Percentiles rank a stretch among this genome's conserved stretches.
phyloP scores from a whole-genome alignment of 2,113 vertebrate genomes.

The Tupaia tana region DNA sequence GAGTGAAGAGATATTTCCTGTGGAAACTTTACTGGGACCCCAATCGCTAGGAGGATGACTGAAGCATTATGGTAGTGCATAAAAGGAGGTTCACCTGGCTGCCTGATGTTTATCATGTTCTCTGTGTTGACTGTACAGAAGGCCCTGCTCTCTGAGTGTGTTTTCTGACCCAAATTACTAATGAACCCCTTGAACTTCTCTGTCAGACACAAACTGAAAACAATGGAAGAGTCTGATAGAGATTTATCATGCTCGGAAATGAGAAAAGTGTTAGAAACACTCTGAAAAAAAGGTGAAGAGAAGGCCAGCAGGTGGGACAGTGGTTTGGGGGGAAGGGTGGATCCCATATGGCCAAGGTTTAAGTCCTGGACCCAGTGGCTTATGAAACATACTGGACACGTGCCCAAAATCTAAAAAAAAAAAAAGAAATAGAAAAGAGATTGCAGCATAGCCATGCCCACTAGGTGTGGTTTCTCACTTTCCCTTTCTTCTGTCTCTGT shows the following conservation, averaged over 20 bases:
- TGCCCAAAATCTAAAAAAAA: too few relatives aligned
- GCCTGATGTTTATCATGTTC: neutral
- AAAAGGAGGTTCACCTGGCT: neutral
- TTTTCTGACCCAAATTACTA: neutral
- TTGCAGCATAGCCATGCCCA: too few relatives aligned
- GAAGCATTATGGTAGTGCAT: accelerated
- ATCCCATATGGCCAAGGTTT: too few relatives aligned
- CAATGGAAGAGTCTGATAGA: neutral
- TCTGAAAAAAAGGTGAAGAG: neutral
- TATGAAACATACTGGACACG: too few relatives aligned
- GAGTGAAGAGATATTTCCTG: neutral
- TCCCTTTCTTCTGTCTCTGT: too few relatives aligned
- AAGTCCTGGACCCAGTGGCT: too few relatives aligned
- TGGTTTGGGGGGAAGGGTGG: too few relatives aligned
- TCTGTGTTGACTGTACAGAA: neutral
- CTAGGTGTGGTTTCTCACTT: too few relatives aligned
- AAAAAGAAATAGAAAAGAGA: too few relatives aligned
- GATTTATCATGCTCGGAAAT: neutral
- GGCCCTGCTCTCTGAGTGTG: neutral
- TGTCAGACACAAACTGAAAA: neutral
- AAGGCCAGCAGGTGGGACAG: neutral
- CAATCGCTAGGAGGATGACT: neutral
- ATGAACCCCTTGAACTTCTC: neutral
- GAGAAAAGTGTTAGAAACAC: neutral
- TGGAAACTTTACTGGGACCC: neutral